Evolutionary conservation across 1,140 invertebrate genomes (phyloP).

Genomic region (Sinonovacula constricta): DNA sequence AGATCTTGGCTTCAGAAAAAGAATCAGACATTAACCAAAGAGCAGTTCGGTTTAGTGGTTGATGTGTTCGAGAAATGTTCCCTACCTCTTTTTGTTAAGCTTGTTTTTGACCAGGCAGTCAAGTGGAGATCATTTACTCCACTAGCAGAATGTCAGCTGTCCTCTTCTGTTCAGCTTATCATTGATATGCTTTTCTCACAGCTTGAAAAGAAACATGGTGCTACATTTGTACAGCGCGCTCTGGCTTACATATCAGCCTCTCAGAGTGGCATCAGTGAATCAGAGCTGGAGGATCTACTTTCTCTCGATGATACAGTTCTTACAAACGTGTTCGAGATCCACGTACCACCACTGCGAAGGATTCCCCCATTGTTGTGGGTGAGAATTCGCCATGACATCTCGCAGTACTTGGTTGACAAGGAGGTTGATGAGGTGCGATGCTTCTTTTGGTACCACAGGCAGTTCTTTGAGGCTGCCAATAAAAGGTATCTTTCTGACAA

Average conservation of each 20-base stretch:
- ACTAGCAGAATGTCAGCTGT: constrained; percentile 53
- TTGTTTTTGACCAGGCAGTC: constrained; percentile 68
- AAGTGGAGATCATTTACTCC: constrained; percentile 66
- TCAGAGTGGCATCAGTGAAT: constrained; percentile 65
- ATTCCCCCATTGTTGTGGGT: constrained; percentile 69
- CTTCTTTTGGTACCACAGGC: constrained; percentile 71
- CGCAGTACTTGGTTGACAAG: constrained; percentile 83
- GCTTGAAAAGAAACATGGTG: constrained; percentile 65
- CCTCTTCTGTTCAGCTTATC: constrained; percentile 87
- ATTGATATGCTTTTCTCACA: constrained; percentile 89
- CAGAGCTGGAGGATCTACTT: constrained; percentile 71
- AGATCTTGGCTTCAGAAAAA: constrained; percentile 62
- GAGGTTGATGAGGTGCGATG: constrained; percentile 87
- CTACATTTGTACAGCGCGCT: constrained; percentile 59
- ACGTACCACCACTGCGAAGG: constrained; percentile 74
- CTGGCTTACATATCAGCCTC: constrained; percentile 81
- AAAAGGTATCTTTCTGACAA: constrained; percentile 97
- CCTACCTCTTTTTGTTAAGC: constrained; percentile 68
- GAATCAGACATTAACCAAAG: constrained; percentile 58
- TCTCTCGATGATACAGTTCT: constrained; percentile 70
- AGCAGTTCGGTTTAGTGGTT: constrained; percentile 63
- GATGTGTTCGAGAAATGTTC: constrained; percentile 65
- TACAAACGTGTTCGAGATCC: constrained; percentile 70
- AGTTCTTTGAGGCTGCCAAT: constrained; percentile 79
- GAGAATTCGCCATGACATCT: constrained; percentile 60